A percentile compares a stretch with the other conserved stretches of the same genome.
phyloP scores from a whole-genome alignment of 2,113 vertebrate species.

The Hemichromis elongatus region DNA sequence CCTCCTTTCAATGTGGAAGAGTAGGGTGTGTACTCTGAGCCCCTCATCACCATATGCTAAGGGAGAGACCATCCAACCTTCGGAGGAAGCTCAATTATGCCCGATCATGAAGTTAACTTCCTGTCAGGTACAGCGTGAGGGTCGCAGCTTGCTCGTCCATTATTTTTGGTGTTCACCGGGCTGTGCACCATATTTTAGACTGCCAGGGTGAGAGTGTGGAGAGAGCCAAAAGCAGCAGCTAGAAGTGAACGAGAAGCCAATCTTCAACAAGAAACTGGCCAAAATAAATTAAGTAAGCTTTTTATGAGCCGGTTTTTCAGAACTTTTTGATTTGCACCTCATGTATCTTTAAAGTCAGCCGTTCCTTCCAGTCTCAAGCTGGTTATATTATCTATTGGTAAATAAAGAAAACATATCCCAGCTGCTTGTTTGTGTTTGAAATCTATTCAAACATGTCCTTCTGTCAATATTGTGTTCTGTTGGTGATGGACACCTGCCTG shows the following conservation, averaged over 20 bases:
- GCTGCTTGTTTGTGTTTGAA: not conserved
- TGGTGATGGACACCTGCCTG: constrained; percentile 42
- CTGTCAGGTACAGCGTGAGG: not conserved
- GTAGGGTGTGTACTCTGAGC: not conserved
- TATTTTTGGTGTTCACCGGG: not conserved
- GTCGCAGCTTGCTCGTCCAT: not conserved
- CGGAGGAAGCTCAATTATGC: not conserved
- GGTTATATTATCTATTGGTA: not conserved
- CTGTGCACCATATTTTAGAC: not conserved
- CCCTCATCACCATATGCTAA: not conserved
- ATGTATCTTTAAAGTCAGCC: not conserved
- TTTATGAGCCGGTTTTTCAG: not conserved
- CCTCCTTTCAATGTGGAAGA: not conserved
- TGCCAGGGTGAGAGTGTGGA: not conserved
- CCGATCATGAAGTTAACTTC: not conserved
- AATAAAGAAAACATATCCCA: not conserved
- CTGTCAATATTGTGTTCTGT: not conserved
- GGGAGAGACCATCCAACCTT: not conserved
- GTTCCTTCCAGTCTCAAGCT: not conserved
- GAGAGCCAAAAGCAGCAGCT: not conserved
- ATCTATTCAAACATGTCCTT: not conserved
- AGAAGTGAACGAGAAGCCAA: not conserved
- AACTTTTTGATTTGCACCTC: not conserved
- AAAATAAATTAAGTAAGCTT: not conserved
- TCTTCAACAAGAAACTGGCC: not conserved